Conservation (phyloP, 2,888 invertebrate species). For the Calameuta idolon region DNA sequence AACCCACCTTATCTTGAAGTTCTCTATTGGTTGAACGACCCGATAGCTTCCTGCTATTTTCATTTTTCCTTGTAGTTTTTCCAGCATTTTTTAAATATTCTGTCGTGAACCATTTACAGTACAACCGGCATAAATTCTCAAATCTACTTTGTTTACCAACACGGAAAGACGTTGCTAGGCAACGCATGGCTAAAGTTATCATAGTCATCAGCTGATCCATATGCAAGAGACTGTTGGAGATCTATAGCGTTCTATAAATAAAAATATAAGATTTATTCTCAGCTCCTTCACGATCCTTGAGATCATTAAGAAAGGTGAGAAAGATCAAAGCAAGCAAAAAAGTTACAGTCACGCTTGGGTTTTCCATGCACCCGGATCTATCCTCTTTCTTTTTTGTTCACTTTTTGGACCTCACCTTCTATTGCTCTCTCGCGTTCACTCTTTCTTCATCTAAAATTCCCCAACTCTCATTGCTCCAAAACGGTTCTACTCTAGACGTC, state of each 20-base stretch:
- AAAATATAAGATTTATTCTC: background rate
- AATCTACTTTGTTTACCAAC: background rate
- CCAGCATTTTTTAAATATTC: slow-evolving; percentile 36
- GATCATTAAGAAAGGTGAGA: background rate
- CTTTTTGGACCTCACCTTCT: slow-evolving; percentile 37
- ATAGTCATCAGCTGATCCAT: slow-evolving; percentile 2
- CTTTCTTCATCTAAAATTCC: background rate
- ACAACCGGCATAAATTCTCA: background rate
- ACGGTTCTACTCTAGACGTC: background rate
- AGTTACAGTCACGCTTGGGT: slow-evolving; percentile 38
- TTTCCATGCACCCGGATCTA: slow-evolving; percentile 39
- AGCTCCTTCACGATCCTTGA: background rate
- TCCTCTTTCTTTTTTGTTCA: slow-evolving; percentile 24
- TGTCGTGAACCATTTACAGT: background rate
- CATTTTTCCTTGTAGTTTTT: slow-evolving; percentile 41
- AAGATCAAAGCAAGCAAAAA: background rate
- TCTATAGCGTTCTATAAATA: background rate
- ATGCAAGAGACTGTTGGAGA: background rate
- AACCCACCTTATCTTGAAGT: slow-evolving; percentile 57
- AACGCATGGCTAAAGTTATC: background rate
- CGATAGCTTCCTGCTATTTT: slow-evolving; percentile 58
- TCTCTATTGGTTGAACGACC: slow-evolving; percentile 56
- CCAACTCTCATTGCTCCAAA: background rate
- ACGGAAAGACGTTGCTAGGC: background rate
- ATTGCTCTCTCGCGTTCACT: slow-evolving; percentile 29